These are phyloP conservation scores for Mesorhabditis belari DNA, from an alignment of 2,888 invertebrate genomes.

Conservation along the genomic window DNA sequence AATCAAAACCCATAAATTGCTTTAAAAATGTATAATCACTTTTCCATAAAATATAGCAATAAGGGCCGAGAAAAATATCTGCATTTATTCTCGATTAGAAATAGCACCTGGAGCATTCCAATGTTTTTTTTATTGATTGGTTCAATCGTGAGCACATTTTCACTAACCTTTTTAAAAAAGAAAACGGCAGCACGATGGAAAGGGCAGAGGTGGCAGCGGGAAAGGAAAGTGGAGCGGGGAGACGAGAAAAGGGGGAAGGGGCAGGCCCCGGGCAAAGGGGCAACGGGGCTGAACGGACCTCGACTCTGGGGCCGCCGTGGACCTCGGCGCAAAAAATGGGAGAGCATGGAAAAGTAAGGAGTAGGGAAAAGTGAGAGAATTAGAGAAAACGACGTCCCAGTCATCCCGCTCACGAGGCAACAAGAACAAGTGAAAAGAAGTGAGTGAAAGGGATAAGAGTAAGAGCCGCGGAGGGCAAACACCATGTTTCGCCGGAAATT, in stretches of 20 bases:
- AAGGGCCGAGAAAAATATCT: no score
- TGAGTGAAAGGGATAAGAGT: neutral
- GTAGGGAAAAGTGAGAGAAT: neutral
- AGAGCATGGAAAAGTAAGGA: neutral
- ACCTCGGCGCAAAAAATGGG: neutral
- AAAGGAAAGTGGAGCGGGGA: conserved; percentile 3
- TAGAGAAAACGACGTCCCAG: neutral
- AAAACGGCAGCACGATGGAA: conserved; percentile 6
- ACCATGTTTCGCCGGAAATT: conserved; percentile 1
- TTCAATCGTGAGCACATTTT: no score
- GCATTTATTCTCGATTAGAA: no score
- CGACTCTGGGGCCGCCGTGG: neutral
- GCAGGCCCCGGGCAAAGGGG: conserved; percentile 5
- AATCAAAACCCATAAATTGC: no score
- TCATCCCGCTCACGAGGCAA: neutral
- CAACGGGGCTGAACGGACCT: neutral
- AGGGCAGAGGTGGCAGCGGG: conserved; percentile 11
- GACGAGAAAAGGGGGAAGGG: conserved; percentile 8
- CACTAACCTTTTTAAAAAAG: no score
- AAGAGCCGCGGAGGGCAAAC: no score
- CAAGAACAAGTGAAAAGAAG: neutral
- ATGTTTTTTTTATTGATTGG: no score
- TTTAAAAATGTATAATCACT: no score
- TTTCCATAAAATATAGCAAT: no score
- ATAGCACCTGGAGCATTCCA: no score